Conservation (phyloP, 1,140 invertebrate genomes). For the Aphelenchoides fujianensis region DNA sequence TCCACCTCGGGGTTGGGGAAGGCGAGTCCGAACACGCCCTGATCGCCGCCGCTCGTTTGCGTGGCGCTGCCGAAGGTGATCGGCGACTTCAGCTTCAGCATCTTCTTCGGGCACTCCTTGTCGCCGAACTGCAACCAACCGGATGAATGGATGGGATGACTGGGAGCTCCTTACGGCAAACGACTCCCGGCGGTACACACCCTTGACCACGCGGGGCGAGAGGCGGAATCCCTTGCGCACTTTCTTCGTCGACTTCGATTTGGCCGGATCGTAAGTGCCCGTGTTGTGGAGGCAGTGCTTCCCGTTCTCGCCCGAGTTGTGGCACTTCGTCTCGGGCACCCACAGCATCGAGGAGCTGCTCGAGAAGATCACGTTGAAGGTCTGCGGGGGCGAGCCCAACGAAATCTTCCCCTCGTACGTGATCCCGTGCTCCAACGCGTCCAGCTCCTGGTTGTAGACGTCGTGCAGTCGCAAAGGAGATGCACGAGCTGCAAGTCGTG, state of each 20-base stretch:
- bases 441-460: not conserved
- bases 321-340: not conserved
- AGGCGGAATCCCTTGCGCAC: not conserved
- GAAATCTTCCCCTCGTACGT: not conserved
- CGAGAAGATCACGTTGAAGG: not conserved
- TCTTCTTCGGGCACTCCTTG: not conserved
- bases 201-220: not conserved
- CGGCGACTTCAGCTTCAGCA: not conserved
- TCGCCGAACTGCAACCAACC: not conserved
- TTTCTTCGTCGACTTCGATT: not conserved
- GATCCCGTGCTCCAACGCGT: not conserved
- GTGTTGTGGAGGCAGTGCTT: not conserved
- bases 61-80: not conserved
- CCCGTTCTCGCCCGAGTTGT: not conserved
- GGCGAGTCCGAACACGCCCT: not conserved
- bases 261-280: slow-evolving; percentile 2
- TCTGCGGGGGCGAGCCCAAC: not conserved
- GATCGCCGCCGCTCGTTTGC: not conserved
- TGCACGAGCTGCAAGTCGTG: not conserved
- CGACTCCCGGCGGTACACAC: not conserved
- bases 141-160: too few relatives aligned
- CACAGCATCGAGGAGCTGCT: not conserved
- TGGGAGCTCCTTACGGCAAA: not conserved
- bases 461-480: slow-evolving; percentile 4
- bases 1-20: not conserved